A percentile compares a stretch with the other conserved stretches of the same genome.
phyloP scores from a whole-genome alignment of 2,113 vertebrate genomes.

The Shinisaurus crocodilurus region DNA sequence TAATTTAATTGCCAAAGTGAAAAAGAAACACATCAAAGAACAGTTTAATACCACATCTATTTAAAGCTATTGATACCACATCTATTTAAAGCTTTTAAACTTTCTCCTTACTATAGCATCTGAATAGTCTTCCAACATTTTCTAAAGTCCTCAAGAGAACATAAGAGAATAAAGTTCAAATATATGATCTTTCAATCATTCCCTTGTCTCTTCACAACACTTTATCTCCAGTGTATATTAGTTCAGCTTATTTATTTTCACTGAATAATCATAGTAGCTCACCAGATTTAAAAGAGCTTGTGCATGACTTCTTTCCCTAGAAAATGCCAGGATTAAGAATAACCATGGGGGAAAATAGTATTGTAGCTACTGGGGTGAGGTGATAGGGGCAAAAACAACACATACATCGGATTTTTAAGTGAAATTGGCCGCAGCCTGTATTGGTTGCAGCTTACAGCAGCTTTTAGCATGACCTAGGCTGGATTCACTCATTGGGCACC shows the following conservation, averaged over 20 bases:
- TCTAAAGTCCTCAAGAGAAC: constrained; percentile 41
- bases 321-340: background rate
- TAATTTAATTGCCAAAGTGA: constrained; percentile 76
- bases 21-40: constrained; percentile 74
- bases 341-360: background rate
- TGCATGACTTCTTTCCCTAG: background rate
- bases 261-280: background rate
- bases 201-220: constrained; percentile 4
- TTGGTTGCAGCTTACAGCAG: too few species aligned
- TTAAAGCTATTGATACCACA: background rate
- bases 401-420: too few species aligned
- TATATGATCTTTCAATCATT: constrained; percentile 32
- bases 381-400: too few species aligned
- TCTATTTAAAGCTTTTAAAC: background rate
- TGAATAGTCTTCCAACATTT: constrained; percentile 42
- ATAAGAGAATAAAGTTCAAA: constrained; percentile 37
- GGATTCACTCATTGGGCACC: too few species aligned
- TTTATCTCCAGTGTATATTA: background rate
- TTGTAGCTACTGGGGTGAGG: background rate
- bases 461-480: too few species aligned
- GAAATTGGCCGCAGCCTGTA: too few species aligned
- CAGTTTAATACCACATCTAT: constrained; percentile 53
- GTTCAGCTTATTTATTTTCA: background rate
- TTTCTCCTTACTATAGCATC: too few species aligned
- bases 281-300: background rate